Base-by-base conservation (phyloP, 2,888 invertebrate species). In the Melinaea marsaeus region DNA sequence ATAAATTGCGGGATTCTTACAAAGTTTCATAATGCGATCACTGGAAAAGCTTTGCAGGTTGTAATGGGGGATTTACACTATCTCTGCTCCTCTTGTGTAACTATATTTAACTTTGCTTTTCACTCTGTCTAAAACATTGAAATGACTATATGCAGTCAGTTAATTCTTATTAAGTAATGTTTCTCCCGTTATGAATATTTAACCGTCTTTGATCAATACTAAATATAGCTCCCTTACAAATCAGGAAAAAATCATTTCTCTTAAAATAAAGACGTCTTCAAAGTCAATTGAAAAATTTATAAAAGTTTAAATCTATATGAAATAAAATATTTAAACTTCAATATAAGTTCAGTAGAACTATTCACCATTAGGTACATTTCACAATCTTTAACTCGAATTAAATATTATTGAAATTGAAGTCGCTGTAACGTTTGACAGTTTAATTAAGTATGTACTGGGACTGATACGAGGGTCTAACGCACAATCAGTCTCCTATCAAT, bases 1-100 rank as follows among this genome's bases (percentile, higher is more conserved):
- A 88, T 87, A 88, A 88, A 88, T 89, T 87, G 87, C 80, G 75
- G 86, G 88, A 86, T 86, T 88, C 86, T 85, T 83, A 83, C 79
- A 83, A 84, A 83, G 87, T 86, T 88, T 88, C 86, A 79, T 84
- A 79, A 85, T 78, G 85, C 88, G 88, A 88, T 88, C 87, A 86
- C 88, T 88, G 87, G 74, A 69, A 75, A 79, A 83, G 85, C 87
- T 85, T 85, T 80, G 75, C 81, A 82, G 80, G 84, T 85, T 83
- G 83, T 86, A 85, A 86, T 84, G 80, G 85, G 79, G 83, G 80
- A 77, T 81, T 80, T 80, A 73, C 72, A 73, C 62, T 61, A 64
- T 82, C 83, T 76, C 79, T 68, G 72, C 84, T 74, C 69, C 61
- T 62, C 76, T 63, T 70, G 63, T 45, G 61, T 45, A 46, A 62